These are phyloP conservation scores for Eciton burchellii DNA, from an alignment of 1,140 invertebrate genomes.

Conservation along the genomic window DNA sequence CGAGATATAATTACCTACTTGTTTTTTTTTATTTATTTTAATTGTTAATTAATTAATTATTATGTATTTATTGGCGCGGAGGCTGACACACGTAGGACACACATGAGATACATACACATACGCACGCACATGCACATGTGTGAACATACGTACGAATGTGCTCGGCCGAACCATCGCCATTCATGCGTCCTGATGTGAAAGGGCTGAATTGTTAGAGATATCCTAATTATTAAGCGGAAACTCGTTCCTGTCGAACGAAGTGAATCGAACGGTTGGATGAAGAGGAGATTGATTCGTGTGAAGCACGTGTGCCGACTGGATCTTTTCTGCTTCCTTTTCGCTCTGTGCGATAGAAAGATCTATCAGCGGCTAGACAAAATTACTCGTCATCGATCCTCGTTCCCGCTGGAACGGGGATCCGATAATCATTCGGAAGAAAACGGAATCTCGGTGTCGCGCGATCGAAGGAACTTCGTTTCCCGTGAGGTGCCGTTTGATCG, in stretches of 20 bases:
- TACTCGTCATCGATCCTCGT: no score
- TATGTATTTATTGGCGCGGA: constrained; percentile 79
- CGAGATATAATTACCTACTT: constrained; percentile 73
- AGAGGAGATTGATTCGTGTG: not conserved
- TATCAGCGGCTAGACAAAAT: not conserved
- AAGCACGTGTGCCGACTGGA: not conserved
- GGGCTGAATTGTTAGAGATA: not conserved
- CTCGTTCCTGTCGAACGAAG: not conserved
- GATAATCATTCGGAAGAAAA: not conserved
- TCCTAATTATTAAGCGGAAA: constrained; percentile 1
- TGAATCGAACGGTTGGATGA: no score
- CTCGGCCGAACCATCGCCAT: constrained; percentile 16
- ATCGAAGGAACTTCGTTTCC: not conserved
- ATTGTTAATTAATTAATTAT: constrained; percentile 74
- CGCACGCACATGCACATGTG: constrained; percentile 16
- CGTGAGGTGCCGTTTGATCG: not conserved
- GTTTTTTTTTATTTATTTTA: constrained; percentile 80
- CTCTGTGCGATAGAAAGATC: not conserved
- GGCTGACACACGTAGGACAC: constrained; percentile 53
- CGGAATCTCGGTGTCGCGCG: not conserved
- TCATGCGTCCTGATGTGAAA: not conserved
- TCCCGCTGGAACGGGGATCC: no score
- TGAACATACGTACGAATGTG: constrained; percentile 14
- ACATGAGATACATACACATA: not conserved
- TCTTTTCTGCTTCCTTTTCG: constrained; percentile 1